Percentiles rank a stretch among this genome's conserved stretches.
Evolutionary conservation across 2,888 invertebrate genomes (phyloP).

Genomic region (Stenodema calcarata): DNA sequence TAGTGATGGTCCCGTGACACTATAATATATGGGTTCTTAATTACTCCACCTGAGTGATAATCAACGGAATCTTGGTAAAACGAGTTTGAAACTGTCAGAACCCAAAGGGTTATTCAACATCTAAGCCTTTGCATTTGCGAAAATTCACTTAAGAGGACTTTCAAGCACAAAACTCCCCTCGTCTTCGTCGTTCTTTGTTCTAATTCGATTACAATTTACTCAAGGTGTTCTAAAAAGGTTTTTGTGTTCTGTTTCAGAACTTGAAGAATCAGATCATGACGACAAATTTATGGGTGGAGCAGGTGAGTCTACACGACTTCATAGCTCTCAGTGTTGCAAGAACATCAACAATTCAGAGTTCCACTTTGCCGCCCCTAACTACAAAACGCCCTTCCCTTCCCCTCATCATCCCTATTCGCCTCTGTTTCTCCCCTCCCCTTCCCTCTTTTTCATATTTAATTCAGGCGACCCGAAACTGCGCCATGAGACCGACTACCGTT

Average conservation of each 20-base stretch:
- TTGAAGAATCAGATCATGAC: conserved; percentile 74
- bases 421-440: conserved; percentile 8
- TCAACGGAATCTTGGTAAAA: neutral
- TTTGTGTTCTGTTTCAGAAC: conserved; percentile 65
- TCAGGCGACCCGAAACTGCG: conserved; percentile 44
- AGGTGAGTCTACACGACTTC: conserved; percentile 62
- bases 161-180: neutral
- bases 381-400: neutral
- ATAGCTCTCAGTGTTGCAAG: conserved; percentile 23
- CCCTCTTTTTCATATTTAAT: conserved; percentile 39
- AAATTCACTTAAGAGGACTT: neutral
- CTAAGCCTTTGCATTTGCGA: neutral
- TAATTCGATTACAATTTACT: neutral
- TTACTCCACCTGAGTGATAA: no score
- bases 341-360: conserved; percentile 33
- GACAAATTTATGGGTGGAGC: conserved; percentile 72
- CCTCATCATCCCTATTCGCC: neutral
- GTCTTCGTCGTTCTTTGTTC: neutral
- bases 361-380: conserved; percentile 26
- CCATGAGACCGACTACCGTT: conserved; percentile 43
- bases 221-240: neutral
- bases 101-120: neutral
- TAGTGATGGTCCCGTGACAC: no score
- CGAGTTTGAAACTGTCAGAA: neutral
- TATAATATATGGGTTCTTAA: no score